Evolutionary conservation across 1,140 invertebrate genomes (phyloP), one percentile per base, ranked within the genome.

Genomic region (Vanessa atalanta): DNA sequence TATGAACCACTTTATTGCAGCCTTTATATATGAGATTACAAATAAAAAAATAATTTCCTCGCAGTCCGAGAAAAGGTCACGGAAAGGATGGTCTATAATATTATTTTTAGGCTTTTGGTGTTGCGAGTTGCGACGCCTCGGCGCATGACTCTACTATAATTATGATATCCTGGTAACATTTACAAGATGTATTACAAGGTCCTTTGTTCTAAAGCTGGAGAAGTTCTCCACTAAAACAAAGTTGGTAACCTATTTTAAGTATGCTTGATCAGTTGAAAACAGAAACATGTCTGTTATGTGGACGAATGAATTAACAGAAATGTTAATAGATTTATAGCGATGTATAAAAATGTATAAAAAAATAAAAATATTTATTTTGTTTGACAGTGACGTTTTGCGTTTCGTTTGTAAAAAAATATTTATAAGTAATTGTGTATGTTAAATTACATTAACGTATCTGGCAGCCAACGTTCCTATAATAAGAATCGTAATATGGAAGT

Each of bases 91-190:
- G 48, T 47, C 14, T 16, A 20, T 65, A 47, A 2, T 68, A 43
- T 37, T 50, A 68, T 50, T 68, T 68, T 53, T 15, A 37, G 26
- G 23, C 15, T 51, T 50, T 13, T n/a, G 47, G 15, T 16, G 16
- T 47, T 16, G 13, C 47, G 55, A 51, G 53, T 43, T 43, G 67
- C 31, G n/a, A 48, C 60, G 60, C 50, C 20, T 37, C 14, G 55
- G 50, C 11, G 20, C 26, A 3, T 31, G 6, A 48, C 78, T 82
- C 79, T 72, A 78, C 60, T 70, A 61, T 47, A 57, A 53, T 78
- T 75, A 80, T 89, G 80, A 65, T 68, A 50, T 74, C 87, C 83
- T 89, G 73, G 87, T 89, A 85, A 76, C 72, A 78, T 80, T 88
- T 87, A 89, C 84, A 83, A 75, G 75, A 67, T 66, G 57, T 75